Evolutionary conservation across 2,797 vertebrate species (phyloP), one percentile per base, ranked within the genome.

Genomic region (Eulemur coronatus): DNA sequence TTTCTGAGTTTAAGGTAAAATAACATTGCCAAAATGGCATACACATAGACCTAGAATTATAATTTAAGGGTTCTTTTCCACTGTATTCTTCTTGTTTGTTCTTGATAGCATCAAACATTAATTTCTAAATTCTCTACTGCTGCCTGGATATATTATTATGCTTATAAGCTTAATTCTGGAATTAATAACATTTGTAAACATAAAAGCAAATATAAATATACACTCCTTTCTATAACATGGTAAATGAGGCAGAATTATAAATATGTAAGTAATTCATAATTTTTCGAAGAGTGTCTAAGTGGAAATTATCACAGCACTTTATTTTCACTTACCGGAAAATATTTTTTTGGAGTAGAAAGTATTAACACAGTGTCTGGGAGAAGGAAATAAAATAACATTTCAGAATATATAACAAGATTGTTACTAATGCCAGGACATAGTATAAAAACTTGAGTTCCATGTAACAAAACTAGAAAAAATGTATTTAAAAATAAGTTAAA

Each of bases 1-100:
- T 75, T 95, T 84, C 28, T 81, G 20, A 93, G 10, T 59, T 94
- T 82, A 70, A 63, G 30, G 5, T 84, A 92, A 94, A 93, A 87
- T 38, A 0, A 52, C 30, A 33, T 90, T 94, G 15, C 7, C 46
- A 91, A 78, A 88, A 80, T 75, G 38, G 4, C 41, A 65, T 6
- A 43, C 2, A 6, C 30, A 57, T 46, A 33, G 8, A 30, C n/a
- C 28, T 76, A 76, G 12, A 92, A 33, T 43, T 88, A 41, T 12
- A 93, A 76, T 63, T 55, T 69, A 72, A 70, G 5, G 7, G 14
- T 52, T 9, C 20, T 84, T 85, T 61, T 33, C 15, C 12, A 41
- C 2, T 46, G 14, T 72, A 11, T 46, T 72, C 24, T 73, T 57
- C 4, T 52, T 43, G 22, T 73, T 63, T 89, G 6, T 75, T 75